Evolutionary conservation across 1,140 invertebrate genomes (phyloP).

Genomic region (Drosophila teissieri): DNA sequence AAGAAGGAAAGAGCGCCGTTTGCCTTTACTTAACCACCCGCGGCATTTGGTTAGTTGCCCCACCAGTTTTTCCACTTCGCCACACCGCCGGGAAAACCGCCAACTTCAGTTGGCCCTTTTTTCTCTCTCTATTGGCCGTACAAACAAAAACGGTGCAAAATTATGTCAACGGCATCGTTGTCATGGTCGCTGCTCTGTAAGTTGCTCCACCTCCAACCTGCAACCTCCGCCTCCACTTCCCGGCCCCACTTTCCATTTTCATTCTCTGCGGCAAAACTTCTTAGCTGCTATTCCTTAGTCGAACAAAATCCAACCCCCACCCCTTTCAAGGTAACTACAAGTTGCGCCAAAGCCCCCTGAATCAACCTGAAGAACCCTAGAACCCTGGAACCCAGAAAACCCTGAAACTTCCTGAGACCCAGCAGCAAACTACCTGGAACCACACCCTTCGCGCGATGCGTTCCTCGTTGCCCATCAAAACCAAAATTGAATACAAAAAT

Average conservation of each 20-base stretch:
- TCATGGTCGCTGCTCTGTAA: slow-evolving; percentile 33
- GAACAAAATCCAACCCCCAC: neutral
- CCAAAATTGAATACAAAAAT: slow-evolving; percentile 80
- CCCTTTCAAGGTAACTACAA: slow-evolving; percentile 4
- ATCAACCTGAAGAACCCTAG: neutral
- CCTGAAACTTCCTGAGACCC: neutral
- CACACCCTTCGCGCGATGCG: slow-evolving; percentile 5
- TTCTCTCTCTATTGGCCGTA: slow-evolving; percentile 17
- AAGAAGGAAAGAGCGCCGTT: slow-evolving; percentile 45
- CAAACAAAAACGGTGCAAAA: slow-evolving; percentile 64
- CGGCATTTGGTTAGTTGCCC: neutral
- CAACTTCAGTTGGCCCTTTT: too few species aligned
- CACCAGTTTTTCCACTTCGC: neutral
- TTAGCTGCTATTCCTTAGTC: neutral
- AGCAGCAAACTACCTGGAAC: neutral
- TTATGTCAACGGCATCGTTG: slow-evolving; percentile 70
- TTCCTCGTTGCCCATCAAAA: slow-evolving; percentile 66
- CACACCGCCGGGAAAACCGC: too few species aligned
- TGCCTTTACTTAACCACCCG: slow-evolving; percentile 19
- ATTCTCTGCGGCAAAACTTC: slow-evolving; percentile 10
- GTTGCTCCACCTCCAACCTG: neutral
- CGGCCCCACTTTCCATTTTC: slow-evolving; percentile 4
- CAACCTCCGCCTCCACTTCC: slow-evolving; percentile 7
- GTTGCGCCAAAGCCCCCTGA: neutral
- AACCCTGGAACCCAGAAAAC: neutral